Evolutionary conservation across 1,140 invertebrate genomes (phyloP), one percentile per base, ranked within the genome.

Genomic region (Eciton burchellii): DNA sequence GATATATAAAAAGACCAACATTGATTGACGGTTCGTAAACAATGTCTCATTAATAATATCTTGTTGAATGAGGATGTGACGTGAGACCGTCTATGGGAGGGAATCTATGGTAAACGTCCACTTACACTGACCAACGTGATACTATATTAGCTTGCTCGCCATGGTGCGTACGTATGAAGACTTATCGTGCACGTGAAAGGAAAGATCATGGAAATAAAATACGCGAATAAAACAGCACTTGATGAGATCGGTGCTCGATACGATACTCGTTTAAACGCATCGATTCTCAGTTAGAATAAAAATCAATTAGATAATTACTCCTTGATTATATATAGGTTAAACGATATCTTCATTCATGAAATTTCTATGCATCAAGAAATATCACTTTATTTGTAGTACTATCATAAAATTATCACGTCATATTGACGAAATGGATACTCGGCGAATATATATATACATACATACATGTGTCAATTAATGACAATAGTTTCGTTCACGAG

Each of bases 1-100:
- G 52, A 77, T 66, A 19, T 72, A n/a, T 41, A 70, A 24, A 76
- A 73, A 43, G 29, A 59, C 54, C 24, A 81, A 77, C 68, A 83
- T 83, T 88, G 77, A 83, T 83, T 88, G 77, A 88, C 81, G 68
- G 52, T 24, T 52, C 79, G 82, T 90, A 90, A 90, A 90, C 89
- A 90, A 90, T 84, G 89, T 79, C 77, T 84, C 73, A 77, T 89
- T 86, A 88, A 86, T 88, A 90, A 87, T 87, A 88, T 89, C 77
- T 89, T 86, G 54, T 57, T 62, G 85, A 90, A 90, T 90, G 89
- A 90, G 89, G 89, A 90, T 90, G 89, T 90, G 89, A 90, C 89
- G 89, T 72, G 60, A 81, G 43, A 82, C 49, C 8, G 11, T 73
- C 35, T 71, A 74, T 70, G 54, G 45, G 68, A 84, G 86, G 83